Percentiles rank a stretch among this genome's conserved stretches.
Conservation (phyloP, 2,113 vertebrate genomes). For the Cettia cetti region DNA sequence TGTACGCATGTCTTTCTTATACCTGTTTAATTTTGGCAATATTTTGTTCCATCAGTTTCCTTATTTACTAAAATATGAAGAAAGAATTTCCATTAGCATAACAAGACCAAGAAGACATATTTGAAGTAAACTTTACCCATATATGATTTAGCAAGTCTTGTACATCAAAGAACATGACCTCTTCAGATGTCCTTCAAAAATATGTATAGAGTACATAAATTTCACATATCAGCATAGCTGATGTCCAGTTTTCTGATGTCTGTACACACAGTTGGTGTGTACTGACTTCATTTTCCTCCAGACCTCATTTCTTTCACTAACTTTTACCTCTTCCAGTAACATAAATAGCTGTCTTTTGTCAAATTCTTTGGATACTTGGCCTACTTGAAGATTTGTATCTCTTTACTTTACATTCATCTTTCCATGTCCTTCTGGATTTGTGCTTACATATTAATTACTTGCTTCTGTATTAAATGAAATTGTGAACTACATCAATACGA, state of each 20-base stretch:
- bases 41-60: not conserved
- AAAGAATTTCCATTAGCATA: not conserved
- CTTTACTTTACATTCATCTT: not conserved
- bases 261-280: not conserved
- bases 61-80: not conserved
- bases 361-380: not conserved
- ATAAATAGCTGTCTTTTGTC: not conserved
- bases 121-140: not conserved
- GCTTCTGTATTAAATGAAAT: constrained; percentile 16
- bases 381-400: constrained; percentile 3
- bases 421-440: constrained; percentile 4
- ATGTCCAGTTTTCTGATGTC: not conserved
- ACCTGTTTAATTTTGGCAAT: not conserved
- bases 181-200: not conserved
- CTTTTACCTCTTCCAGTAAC: not conserved
- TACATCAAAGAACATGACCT: not conserved
- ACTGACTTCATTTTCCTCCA: not conserved
- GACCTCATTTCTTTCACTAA: not conserved
- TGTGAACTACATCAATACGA: not conserved
- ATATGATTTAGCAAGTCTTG: not conserved
- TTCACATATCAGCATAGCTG: not conserved
- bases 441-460: not conserved
- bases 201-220: not conserved
- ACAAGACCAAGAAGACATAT: not conserved
- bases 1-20: not conserved